A percentile compares a stretch with the other conserved stretches of the same genome.
Evolutionary conservation across 92 coral and sea anemone species (phyloP).

Genomic region (Metridium senile): DNA sequence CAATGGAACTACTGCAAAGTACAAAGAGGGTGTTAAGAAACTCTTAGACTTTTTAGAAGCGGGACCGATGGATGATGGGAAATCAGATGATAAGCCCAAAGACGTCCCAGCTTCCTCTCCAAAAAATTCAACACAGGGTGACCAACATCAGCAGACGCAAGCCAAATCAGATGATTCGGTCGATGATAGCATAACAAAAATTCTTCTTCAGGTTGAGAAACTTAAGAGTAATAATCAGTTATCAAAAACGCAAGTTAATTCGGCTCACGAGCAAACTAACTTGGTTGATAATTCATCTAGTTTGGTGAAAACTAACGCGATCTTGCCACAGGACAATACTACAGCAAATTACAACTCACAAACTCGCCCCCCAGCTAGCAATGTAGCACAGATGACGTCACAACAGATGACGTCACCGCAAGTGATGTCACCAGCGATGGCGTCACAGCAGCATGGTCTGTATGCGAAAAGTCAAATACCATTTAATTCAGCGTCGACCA

Average conservation of each 20-base stretch:
- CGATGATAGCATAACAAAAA: not conserved
- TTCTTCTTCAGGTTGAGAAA: not conserved
- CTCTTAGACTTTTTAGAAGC: conserved; percentile 61
- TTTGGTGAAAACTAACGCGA: not conserved
- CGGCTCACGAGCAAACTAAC: not conserved
- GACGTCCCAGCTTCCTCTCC: not conserved
- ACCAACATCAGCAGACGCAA: not conserved
- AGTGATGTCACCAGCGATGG: not conserved
- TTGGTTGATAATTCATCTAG: not conserved
- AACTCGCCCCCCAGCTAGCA: not conserved
- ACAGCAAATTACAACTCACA: not conserved
- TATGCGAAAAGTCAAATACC: conserved; percentile 8
- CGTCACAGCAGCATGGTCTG: not conserved
- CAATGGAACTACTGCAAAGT: conserved; percentile 11
- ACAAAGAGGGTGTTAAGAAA: conserved; percentile 66
- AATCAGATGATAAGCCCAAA: not conserved
- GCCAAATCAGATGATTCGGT: not conserved
- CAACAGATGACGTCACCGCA: not conserved
- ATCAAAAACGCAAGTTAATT: not conserved
- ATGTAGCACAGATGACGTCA: not conserved
- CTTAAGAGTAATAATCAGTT: not conserved
- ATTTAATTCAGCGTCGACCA: not conserved
- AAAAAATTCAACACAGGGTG: not conserved
- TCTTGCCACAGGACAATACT: not conserved
- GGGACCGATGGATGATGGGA: conserved; percentile 12